phyloP scores from a whole-genome alignment of 2,113 vertebrate species.

The Aramus guarauna region DNA sequence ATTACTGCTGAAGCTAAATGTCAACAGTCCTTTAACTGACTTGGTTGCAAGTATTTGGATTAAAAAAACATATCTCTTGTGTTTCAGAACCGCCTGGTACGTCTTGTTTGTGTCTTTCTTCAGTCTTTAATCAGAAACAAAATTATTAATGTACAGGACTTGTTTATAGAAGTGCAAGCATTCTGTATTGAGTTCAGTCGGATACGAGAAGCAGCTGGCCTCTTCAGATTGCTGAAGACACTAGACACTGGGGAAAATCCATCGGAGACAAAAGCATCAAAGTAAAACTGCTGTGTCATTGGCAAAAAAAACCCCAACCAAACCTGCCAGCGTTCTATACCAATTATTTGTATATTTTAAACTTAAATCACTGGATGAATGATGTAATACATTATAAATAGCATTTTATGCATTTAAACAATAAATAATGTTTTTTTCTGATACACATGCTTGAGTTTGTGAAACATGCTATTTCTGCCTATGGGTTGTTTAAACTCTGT shows the following conservation, averaged over 20 bases:
- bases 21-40: not conserved
- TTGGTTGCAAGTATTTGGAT: not conserved
- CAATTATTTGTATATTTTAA: constrained; percentile 52
- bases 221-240: constrained; percentile 95
- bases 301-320: not conserved
- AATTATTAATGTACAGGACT: constrained; percentile 99
- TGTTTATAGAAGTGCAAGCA: constrained; percentile 98
- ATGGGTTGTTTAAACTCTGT: not conserved
- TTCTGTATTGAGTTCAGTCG: constrained; percentile 99
- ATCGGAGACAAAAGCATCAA: constrained; percentile 84
- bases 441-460: not conserved
- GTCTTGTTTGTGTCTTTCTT: constrained; percentile 97
- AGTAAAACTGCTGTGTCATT: constrained; percentile 64
- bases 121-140: constrained; percentile 98
- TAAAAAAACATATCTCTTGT: not conserved
- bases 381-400: constrained; percentile 58
- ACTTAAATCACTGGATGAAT: constrained; percentile 32
- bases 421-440: constrained; percentile 65
- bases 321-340: not conserved
- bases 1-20: not conserved
- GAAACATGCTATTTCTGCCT: not conserved
- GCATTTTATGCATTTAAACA: constrained; percentile 47
- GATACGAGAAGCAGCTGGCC: constrained; percentile 94
- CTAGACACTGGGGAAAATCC: constrained; percentile 92
- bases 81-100: constrained; percentile 93